Evolutionary conservation across 2,797 vertebrate species (phyloP), one percentile per base, ranked within the genome.

Genomic region (Falco berigora): DNA sequence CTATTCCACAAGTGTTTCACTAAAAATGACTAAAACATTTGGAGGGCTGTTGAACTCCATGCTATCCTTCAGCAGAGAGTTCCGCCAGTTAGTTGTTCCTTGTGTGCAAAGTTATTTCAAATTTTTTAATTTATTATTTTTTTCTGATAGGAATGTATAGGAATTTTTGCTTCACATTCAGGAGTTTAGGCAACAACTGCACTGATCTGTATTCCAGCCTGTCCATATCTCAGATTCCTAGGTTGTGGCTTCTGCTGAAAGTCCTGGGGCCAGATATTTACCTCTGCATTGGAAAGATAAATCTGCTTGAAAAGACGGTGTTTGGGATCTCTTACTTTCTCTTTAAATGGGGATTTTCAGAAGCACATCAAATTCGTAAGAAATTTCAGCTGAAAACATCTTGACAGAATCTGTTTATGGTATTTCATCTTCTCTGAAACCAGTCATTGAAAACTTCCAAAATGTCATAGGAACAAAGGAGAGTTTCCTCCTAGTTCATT

Each of bases 351-450:
- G 15, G 22, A 49, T 28, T 81, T 72, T 34, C 49, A n/a, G 66
- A 38, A 79, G 3, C 5, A 6, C 5, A 17, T 52, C 8, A 8
- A 68, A 38, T 56, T 28, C 50, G 3, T 32, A 36, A 53, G 36
- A 75, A 46, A 56, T 38, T 81, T 49, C 53, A 36, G 2, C 11
- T 30, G 42, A 28, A 79, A 87, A 12, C 9, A 24, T 32, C 49
- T 8, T 32, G 67, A 17, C 0, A 2, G 20, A 55, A 67, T 52
- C 24, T 28, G 4, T 27, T 67, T n/a, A 56, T 1, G 1, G 8
- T 25, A 32, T 64, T 83, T 69, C 23, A 36, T 3, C 27, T 56
- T 69, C 53, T 61, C 27, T 77, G 47, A 63, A 81, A 76, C 5
- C 13, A 56, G 15, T 13, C 1, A 1, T 14, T 59, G 81, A 52